Evolutionary conservation across 2,797 vertebrate species (phyloP).

Genomic region (Hippopotamyrus pictus): DNA sequence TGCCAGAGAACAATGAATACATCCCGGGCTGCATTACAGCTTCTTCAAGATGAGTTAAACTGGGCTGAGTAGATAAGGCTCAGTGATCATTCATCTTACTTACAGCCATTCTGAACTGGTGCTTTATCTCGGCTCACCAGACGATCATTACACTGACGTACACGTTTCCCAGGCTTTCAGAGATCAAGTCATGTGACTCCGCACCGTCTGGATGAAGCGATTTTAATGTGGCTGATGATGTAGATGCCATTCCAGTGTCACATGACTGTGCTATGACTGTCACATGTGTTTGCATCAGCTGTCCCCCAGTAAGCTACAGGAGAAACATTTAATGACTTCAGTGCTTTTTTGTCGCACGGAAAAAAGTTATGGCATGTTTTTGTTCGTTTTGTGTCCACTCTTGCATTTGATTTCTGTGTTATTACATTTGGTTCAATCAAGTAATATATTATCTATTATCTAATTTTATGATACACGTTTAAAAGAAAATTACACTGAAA

Average conservation of each 20-base stretch:
- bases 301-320: not conserved
- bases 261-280: not conserved
- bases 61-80: conserved; percentile 19
- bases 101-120: not conserved
- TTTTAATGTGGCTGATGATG: conserved; percentile 3
- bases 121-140: conserved; percentile 10
- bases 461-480: not conserved
- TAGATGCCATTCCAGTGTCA: not conserved
- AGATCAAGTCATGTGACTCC: not conserved
- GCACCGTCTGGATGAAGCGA: not conserved
- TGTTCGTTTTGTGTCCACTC: not conserved
- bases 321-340: not conserved
- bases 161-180: not conserved
- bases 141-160: not conserved
- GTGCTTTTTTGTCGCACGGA: not conserved
- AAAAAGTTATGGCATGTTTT: not conserved
- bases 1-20: not conserved
- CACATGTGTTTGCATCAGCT: not conserved
- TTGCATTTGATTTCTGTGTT: not conserved
- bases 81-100: conserved; percentile 10
- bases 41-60: not conserved
- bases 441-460: not conserved
- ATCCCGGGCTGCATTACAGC: not conserved
- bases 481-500: not conserved
- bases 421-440: not conserved